These are phyloP conservation scores for Phyllotreta striolata DNA, from an alignment of 2,888 invertebrate species.

Conservation along the genomic window DNA sequence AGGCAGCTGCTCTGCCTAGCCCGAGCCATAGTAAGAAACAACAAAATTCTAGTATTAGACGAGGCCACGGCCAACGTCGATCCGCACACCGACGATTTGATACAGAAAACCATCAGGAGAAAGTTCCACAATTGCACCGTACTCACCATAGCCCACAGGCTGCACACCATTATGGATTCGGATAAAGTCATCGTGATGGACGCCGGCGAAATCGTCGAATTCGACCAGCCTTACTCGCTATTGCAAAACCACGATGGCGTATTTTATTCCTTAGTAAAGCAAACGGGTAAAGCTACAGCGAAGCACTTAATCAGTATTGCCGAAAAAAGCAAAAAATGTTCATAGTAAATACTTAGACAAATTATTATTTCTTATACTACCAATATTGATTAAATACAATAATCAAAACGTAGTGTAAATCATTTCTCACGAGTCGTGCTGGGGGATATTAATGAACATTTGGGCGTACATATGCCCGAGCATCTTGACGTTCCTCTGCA, in stretches of 20 bases:
- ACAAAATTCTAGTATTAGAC: conserved; percentile 59
- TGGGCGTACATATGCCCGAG: conserved; percentile 80
- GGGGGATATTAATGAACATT: conserved; percentile 68
- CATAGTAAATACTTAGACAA: neutral
- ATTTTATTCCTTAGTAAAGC: conserved; percentile 66
- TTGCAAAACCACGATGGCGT: conserved; percentile 59
- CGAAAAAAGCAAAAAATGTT: conserved; percentile 23
- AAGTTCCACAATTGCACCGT: conserved; percentile 83
- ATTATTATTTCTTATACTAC: no score
- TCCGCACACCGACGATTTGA: conserved; percentile 76
- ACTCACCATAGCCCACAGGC: conserved; percentile 63
- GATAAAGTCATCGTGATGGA: conserved; percentile 7
- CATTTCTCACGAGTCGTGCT: conserved; percentile 44
- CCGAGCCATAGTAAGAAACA: conserved; percentile 65
- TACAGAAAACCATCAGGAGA: conserved; percentile 76
- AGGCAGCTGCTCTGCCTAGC: conserved; percentile 74
- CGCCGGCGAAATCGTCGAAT: neutral
- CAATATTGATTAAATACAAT: no score
- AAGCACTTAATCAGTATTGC: conserved; percentile 46
- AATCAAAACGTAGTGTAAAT: neutral
- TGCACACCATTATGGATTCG: conserved; percentile 6
- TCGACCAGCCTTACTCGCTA: conserved; percentile 67
- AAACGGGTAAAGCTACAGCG: conserved; percentile 65
- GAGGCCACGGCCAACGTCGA: conserved; percentile 87
- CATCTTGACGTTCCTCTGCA: conserved; percentile 80